phyloP scores from a whole-genome alignment of 1,140 invertebrate genomes.

The Trichogramma pretiosum region DNA sequence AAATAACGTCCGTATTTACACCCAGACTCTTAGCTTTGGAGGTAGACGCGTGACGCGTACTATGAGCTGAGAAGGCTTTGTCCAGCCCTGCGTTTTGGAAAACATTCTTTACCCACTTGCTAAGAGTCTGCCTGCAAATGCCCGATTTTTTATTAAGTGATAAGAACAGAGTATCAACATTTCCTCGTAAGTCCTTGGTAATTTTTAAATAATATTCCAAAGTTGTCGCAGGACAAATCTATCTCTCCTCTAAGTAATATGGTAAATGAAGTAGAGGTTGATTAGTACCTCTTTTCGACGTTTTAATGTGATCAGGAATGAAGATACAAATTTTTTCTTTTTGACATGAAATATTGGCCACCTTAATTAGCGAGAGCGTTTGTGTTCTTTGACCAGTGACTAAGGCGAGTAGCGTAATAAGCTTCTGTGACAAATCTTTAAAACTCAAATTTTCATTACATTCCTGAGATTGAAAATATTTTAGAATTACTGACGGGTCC shows the following conservation, averaged over 20 bases:
- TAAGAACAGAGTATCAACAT: background rate
- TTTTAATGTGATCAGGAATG: slow-evolving; percentile 14
- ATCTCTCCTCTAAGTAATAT: background rate
- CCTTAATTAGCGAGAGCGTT: background rate
- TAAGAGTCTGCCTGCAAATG: background rate
- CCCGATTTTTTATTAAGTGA: background rate
- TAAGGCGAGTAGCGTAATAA: slow-evolving; percentile 15
- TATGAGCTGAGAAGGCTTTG: background rate
- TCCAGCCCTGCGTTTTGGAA: background rate
- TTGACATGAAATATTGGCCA: background rate
- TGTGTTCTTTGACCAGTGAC: background rate
- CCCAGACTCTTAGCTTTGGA: background rate
- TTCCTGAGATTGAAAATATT: slow-evolving; percentile 17
- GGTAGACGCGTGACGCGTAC: background rate
- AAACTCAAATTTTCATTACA: slow-evolving; percentile 7
- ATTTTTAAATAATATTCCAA: background rate
- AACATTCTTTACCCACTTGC: background rate
- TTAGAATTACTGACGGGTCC: slow-evolving; percentile 25
- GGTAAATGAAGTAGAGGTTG: background rate
- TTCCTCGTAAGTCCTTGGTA: background rate
- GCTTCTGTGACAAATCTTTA: slow-evolving; percentile 20
- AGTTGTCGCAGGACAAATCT: background rate
- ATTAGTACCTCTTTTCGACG: background rate
- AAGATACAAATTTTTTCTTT: slow-evolving; percentile 6
- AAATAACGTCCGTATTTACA: background rate